Base-by-base conservation (phyloP, 2,888 invertebrate genomes). In the Eupithecia tripunctaria region DNA sequence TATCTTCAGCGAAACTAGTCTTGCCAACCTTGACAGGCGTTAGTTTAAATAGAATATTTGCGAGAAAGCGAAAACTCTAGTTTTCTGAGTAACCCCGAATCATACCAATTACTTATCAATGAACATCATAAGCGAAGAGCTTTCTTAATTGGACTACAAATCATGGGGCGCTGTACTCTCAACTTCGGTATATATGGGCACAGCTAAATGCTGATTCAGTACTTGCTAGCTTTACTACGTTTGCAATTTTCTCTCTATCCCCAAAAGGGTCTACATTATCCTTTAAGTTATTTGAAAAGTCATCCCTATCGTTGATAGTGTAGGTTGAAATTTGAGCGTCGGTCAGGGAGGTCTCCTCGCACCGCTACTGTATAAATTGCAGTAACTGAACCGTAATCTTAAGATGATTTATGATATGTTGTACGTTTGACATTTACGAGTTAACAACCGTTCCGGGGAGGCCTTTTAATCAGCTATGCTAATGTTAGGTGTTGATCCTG, bases 391-490 rank as follows among this genome's bases (percentile, higher is more conserved):
- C 88, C 90, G 88, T 91, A 91, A 92, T 92, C 91, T 92, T 91
- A 88, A 91, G 92, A 94, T 94, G 94, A 94, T 94, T 94, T 94
- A 94, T 94, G 92, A 91, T 87, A 89, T 89, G 90, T 90, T 87
- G 89, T 89, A 91, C 88, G 88, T 88, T 87, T 93, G 93, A 94
- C 93, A 89, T 93, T 93, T 91, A 93, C 92, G 91, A 93, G 90
- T 91, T 92, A 91, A 92, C 93, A 91, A 88, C 86, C 84, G 82
- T 88, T 86, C 85, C 86, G 88, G 85, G 88, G 88, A 90, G 91
- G 91, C 92, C 91, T 94, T 93, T 93, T 94, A 94, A 94, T 94
- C 93, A 94, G 92, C 91, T 92, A 92, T 92, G 92, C 90, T 92
- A 94, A 94, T 93, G 92, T 91, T 89, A 90, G 90, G 88, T 89